Evolutionary conservation across 2,113 vertebrate genomes (phyloP).

Genomic region (Cynoglossus semilaevis): DNA sequence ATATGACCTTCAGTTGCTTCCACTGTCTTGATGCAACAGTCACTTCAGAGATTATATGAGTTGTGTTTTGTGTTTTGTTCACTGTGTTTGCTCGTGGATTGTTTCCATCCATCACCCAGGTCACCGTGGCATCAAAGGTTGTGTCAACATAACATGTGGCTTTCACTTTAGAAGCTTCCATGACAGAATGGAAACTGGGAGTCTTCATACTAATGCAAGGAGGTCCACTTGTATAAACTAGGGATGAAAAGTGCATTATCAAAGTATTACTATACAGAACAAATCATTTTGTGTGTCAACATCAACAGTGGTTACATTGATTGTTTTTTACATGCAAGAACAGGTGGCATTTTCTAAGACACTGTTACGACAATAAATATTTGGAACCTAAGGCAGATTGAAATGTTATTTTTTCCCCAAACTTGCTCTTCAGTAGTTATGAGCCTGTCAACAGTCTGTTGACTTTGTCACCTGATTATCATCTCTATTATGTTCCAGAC

Average conservation of each 20-base stretch:
- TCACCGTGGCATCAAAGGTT: constrained; percentile 15
- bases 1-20: constrained; percentile 25
- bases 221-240: constrained; percentile 16
- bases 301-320: too few species aligned
- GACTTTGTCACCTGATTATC: too few species aligned
- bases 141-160: constrained; percentile 55
- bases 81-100: rapidly evolving
- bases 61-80: rapidly evolving
- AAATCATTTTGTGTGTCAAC: too few species aligned
- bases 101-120: constrained; percentile 44
- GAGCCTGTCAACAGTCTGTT: too few species aligned
- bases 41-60: constrained; percentile 23
- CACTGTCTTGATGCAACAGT: constrained; percentile 6
- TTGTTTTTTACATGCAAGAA: too few species aligned
- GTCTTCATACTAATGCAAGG: constrained; percentile 43
- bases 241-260: background rate
- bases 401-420: too few species aligned
- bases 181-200: constrained; percentile 45
- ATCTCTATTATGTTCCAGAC: too few species aligned
- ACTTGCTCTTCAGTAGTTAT: too few species aligned
- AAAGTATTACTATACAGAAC: too few species aligned
- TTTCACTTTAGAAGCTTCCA: background rate
- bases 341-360: too few species aligned
- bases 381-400: too few species aligned
- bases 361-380: too few species aligned